Base-by-base conservation (phyloP, 2,888 invertebrate genomes). In the Blastobasis adustella region DNA sequence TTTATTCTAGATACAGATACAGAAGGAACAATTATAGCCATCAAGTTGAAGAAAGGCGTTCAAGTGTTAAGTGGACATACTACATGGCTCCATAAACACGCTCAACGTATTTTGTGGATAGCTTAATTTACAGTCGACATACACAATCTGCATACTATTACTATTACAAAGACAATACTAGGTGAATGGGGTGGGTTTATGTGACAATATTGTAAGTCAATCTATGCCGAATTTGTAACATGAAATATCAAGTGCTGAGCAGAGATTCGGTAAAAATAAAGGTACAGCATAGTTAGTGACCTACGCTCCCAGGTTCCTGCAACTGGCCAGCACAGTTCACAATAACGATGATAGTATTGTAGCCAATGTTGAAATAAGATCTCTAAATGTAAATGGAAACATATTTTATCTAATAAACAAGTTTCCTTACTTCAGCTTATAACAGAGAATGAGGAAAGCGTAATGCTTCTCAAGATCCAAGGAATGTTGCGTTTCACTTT, bases 181-280 rank as follows among this genome's bases (percentile, higher is more conserved):
- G 60, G 72, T 73, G 76, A 74, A 70, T 69, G 76, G 76, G 79
- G 85, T 85, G 86, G 86, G 86, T 84, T 85, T 83, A 85, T 83
- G 82, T 65, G 60, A 70, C 58, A 60, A 62, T 56, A 59, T 55
- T 59, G 58, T 10, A 37, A 48, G 58, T 54, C 54, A 59, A 49
- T 52, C 23, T 23, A 23, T 23, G 23, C 23, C 23, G 23, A 23
- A 1, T 23, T 23, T 23, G 23, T 23, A 1, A 23, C 23, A 23
- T 23, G 23, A 23, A 51, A 50, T 50, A 59, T 56, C 56, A 61
- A 62, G 63, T 66, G 60, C 63, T 67, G 80, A 83, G 82, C 84
- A 84, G 84, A 85, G 84, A 85, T 81, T 78, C 23, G 23, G 23
- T 23, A 23, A 23, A 23, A 23, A 23, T 23, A 23, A 23, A 23